Evolutionary conservation across 2,113 vertebrate species (phyloP).

Genomic region (Steatornis caripensis): DNA sequence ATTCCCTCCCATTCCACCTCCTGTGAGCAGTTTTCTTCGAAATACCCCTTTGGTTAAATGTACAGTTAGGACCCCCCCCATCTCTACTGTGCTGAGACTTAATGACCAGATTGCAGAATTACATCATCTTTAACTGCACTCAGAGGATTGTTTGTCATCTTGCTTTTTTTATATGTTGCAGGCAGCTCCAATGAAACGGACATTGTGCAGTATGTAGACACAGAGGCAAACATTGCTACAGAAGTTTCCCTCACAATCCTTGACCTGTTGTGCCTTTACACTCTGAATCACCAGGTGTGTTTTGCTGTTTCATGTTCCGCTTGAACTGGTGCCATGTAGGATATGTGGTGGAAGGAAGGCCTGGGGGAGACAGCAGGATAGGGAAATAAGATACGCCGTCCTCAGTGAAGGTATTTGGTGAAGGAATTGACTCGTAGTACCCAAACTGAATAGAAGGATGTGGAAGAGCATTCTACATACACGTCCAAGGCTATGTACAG

Average conservation of each 20-base stretch:
- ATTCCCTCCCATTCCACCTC: not conserved
- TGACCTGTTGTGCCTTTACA: slow-evolving; percentile 90
- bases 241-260: slow-evolving; percentile 92
- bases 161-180: slow-evolving; percentile 17
- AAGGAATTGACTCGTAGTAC: not conserved
- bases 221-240: slow-evolving; percentile 91
- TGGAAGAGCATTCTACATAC: not conserved
- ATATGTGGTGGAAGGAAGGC: not conserved
- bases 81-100: not conserved
- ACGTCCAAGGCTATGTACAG: not conserved
- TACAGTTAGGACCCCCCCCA: not conserved
- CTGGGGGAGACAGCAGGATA: not conserved
- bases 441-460: not conserved
- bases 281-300: slow-evolving; percentile 88
- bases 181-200: slow-evolving; percentile 86
- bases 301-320: not conserved
- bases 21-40: not conserved
- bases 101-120: not conserved
- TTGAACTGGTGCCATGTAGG: not conserved
- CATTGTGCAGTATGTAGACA: slow-evolving; percentile 85
- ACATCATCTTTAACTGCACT: not conserved
- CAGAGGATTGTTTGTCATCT: not conserved
- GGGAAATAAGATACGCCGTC: not conserved
- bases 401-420: not conserved
- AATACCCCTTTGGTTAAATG: not conserved